Evolutionary conservation across 2,113 vertebrate species (phyloP), one percentile per base, ranked within the genome.

Genomic region (Bubalus kerabau): DNA sequence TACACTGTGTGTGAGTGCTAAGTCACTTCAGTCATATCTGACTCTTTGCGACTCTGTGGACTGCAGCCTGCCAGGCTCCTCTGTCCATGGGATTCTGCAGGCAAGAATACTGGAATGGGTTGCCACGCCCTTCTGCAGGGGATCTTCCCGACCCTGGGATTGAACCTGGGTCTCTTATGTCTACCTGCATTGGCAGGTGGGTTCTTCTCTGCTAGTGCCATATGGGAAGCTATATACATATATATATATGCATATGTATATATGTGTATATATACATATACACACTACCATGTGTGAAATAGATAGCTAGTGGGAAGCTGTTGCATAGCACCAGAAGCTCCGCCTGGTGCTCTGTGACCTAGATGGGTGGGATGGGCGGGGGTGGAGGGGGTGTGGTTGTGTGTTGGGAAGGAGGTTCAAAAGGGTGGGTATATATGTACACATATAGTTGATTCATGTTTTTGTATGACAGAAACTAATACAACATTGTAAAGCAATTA

Each of bases 321-420:
- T 13, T 40, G 36, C 19, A 12, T 23, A 23, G 67, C 67, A 36
- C 67, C 59, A 74, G n/a, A 12, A 40, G 36, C 10, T 74, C 10
- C 1, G 11, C 67, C 67, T 74, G 67, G 10, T 40, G 67, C 21
- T 40, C 67, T 40, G 67, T 74, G 67, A 40, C 67, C 67, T 40
- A 24, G 36, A 74, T 3, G 19, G 36, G 36, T 74, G 67, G 21
- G 67, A 74, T 24, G 21, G 71, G 71, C 0, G 8, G 32, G 15
- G 32, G 62, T 0, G 7, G 32, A 2, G 16, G 2, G 32, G 0
- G 16, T 16, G 5, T n/a, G n/a, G 2, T 36, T 71, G 64, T 71
- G n/a, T 71, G 71, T 43, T 43, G 71, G 71, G 11, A 74, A 71
- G 21, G 36, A 74, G 2, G 36, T 40, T 74, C 36, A 74, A 40